Conservation (phyloP, 1,140 invertebrate species). For the Scaptomyza pallida region DNA sequence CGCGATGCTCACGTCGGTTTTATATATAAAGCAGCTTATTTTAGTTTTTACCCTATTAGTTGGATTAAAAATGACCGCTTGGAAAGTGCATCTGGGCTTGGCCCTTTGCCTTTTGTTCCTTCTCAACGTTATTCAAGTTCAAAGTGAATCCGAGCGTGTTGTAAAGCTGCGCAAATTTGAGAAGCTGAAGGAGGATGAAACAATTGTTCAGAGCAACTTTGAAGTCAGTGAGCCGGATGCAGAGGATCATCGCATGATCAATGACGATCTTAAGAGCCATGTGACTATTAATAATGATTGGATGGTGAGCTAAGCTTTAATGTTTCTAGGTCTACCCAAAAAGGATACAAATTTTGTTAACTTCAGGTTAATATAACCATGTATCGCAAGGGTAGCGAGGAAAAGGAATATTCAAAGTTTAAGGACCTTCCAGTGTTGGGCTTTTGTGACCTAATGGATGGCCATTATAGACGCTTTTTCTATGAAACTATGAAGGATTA, state of each 20-base stretch:
- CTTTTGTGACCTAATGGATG: slow-evolving; percentile 53
- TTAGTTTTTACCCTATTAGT: not conserved
- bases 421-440: slow-evolving; percentile 12
- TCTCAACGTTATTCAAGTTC: not conserved
- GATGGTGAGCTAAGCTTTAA: slow-evolving; percentile 36
- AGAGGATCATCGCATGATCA: slow-evolving; percentile 30
- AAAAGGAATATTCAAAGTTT: slow-evolving; percentile 26
- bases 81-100: not conserved
- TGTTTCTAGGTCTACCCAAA: too few relatives aligned
- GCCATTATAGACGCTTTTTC: slow-evolving; percentile 57
- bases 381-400: not conserved
- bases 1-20: not conserved
- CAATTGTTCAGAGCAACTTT: slow-evolving; percentile 31
- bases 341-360: not conserved
- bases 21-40: not conserved
- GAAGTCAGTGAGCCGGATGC: slow-evolving; percentile 30
- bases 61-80: slow-evolving; percentile 25
- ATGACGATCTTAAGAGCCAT: slow-evolving; percentile 45
- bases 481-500: slow-evolving; percentile 60
- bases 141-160: slow-evolving; percentile 5
- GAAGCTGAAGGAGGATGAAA: slow-evolving; percentile 40
- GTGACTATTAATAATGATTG: slow-evolving; percentile 58
- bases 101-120: slow-evolving; percentile 29
- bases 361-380: slow-evolving; percentile 40
- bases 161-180: slow-evolving; percentile 44